Evolutionary conservation across 2,888 invertebrate genomes (phyloP).

Genomic region (Nebria salina): DNA sequence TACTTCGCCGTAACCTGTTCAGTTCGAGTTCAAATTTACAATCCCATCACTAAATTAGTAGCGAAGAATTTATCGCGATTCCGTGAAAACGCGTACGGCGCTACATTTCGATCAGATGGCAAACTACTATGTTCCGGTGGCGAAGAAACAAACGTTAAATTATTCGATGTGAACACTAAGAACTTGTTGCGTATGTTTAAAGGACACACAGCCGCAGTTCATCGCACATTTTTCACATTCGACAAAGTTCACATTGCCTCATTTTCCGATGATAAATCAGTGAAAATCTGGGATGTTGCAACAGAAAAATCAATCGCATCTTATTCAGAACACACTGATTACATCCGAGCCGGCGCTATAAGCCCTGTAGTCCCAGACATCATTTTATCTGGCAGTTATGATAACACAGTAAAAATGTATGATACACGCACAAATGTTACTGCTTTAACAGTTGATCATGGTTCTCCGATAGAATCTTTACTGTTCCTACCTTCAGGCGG

Average conservation of each 20-base stretch:
- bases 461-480: conserved; percentile 88
- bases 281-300: conserved; percentile 91
- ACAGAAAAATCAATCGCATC: conserved; percentile 77
- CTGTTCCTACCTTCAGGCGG: conserved; percentile 90
- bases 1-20: conserved; percentile 94
- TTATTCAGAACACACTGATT: conserved; percentile 79
- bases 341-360: conserved; percentile 84
- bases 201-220: conserved; percentile 83
- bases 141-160: conserved; percentile 85
- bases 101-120: conserved; percentile 83
- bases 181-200: conserved; percentile 85
- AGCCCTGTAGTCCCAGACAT: conserved; percentile 81
- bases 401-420: conserved; percentile 86
- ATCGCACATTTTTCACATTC: conserved; percentile 82
- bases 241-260: conserved; percentile 83
- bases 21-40: conserved; percentile 86
- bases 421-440: conserved; percentile 80
- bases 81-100: conserved; percentile 86
- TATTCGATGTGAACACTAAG: conserved; percentile 89
- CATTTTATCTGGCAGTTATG: conserved; percentile 88
- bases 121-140: conserved; percentile 87
- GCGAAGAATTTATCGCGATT: conserved; percentile 85
- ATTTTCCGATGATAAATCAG: conserved; percentile 91
- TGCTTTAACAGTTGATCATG: conserved; percentile 83
- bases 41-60: conserved; percentile 84